Base-by-base conservation (phyloP, 1,140 invertebrate genomes). In the Eupristina koningsbergeri region DNA sequence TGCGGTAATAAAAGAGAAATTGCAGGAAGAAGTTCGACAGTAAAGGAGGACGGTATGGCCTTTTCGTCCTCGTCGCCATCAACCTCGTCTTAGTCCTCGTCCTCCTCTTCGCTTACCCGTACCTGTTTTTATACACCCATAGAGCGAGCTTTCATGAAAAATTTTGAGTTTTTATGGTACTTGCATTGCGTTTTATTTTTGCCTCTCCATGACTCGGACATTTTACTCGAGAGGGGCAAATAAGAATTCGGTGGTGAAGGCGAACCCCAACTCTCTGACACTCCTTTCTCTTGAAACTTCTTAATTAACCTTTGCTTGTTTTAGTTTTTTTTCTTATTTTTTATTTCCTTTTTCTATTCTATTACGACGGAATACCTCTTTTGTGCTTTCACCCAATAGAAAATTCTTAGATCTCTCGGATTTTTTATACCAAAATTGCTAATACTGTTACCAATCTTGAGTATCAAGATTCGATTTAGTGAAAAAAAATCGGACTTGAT, bases 1-100 rank as follows among this genome's bases (percentile, higher is more conserved):
- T 41, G 45, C 41, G 83, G 78, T 81, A 84, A 84, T 84, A 84
- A 84, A 84, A 84, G 77, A 84, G 83, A 84, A 84, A 84, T 84
- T 84, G 78, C 83, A 81, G 75, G 73, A 61, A 73, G 58, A 71
- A 81, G 83, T 81, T 81, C 31, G 78, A 78, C 63, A 84, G 83
- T 80, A 84, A 84, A 84, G 83, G 69, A 80, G 74, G 67, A 81
- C 53, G 76, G 22, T 22, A 50, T 36, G 76, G 22, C 9, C 50
- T 36, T 15, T 9, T 11, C 39, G 73, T 15, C 45, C 9, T 29
- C 2, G 41, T 9, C 73, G 36, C 45, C 47, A 5, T 31, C 71
- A 41, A 74, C 41, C 41, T 15, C 71, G 26, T 3, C 41, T 26
- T 17, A 17, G 26, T n/a, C n/a, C n/a, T 11, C 39, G 73, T 15